Evolutionary conservation across 53 echinoderm and acorn worm species (phyloP).

Genomic region (Patiria pectinifera): DNA sequence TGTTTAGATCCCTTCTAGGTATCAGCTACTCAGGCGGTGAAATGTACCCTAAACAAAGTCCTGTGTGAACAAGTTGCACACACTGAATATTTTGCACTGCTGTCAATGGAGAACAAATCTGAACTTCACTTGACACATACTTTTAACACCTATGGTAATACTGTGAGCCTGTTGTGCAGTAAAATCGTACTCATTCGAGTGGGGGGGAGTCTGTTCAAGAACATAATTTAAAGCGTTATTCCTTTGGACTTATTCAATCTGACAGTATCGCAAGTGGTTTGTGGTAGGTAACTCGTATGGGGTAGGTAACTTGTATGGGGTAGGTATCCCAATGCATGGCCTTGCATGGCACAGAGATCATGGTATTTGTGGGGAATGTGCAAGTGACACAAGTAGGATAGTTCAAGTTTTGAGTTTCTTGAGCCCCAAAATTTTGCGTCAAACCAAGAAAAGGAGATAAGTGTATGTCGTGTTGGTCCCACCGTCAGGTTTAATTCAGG

Average conservation of each 20-base stretch:
- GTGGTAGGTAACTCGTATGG: slow-evolving; percentile 60
- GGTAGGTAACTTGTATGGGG: slow-evolving; percentile 55
- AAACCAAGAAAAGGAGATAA: neutral
- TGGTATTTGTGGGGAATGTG: neutral
- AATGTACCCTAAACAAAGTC: too few relatives aligned
- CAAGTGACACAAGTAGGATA: neutral
- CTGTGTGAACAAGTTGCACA: too few relatives aligned
- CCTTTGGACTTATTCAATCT: slow-evolving; percentile 22
- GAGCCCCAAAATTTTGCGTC: neutral
- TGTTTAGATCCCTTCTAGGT: too few relatives aligned
- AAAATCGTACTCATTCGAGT: neutral
- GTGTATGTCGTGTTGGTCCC: neutral
- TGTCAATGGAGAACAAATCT: too few relatives aligned
- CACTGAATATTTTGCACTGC: too few relatives aligned
- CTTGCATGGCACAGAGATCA: slow-evolving; percentile 4
- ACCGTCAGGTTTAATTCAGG: too few relatives aligned
- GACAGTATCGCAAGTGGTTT: slow-evolving; percentile 68
- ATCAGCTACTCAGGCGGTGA: too few relatives aligned
- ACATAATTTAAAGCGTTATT: neutral
- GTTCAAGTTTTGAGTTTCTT: neutral
- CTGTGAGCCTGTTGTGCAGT: neutral
- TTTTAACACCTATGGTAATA: too few relatives aligned
- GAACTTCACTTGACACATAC: too few relatives aligned
- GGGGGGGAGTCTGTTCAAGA: neutral
- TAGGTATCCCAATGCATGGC: slow-evolving; percentile 27